Evolutionary conservation across 2,797 vertebrate genomes (phyloP).

Genomic region (Muscicapa striata): DNA sequence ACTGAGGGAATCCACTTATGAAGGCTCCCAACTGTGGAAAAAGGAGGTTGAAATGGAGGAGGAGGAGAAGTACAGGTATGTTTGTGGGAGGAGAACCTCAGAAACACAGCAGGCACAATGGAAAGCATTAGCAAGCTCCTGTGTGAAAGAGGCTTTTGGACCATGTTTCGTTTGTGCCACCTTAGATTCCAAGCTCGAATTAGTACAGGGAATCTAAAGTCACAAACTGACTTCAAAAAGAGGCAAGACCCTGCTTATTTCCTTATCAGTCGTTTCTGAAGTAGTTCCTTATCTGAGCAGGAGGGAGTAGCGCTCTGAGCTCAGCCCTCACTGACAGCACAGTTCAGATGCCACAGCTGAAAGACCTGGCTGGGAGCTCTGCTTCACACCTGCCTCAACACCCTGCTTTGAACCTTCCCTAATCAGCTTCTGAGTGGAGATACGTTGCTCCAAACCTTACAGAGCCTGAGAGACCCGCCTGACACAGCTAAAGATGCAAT

Average conservation of each 20-base stretch:
- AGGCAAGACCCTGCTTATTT: not conserved
- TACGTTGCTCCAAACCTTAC: not conserved
- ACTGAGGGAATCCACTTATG: not conserved
- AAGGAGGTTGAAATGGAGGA: not conserved
- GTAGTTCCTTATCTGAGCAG: not conserved
- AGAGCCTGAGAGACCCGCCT: fast-evolving
- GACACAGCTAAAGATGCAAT: not conserved
- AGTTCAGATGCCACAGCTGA: not conserved
- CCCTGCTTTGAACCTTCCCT: not conserved
- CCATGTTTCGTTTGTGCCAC: not conserved
- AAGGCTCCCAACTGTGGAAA: not conserved
- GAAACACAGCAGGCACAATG: fast-evolving
- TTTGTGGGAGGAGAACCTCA: not conserved
- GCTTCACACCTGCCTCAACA: not conserved
- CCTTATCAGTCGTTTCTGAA: not conserved
- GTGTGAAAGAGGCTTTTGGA: not conserved
- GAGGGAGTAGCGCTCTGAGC: not conserved
- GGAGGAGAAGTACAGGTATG: not conserved
- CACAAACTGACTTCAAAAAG: not conserved
- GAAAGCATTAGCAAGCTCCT: not conserved
- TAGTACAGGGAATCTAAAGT: not conserved
- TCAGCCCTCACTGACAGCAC: fast-evolving
- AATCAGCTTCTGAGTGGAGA: not conserved
- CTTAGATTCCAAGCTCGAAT: not conserved
- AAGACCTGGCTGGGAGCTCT: not conserved